Percentiles rank a stretch among this genome's conserved stretches.
Evolutionary conservation across 2,797 vertebrate genomes (phyloP).

Genomic region (Anisognathus igniventris): DNA sequence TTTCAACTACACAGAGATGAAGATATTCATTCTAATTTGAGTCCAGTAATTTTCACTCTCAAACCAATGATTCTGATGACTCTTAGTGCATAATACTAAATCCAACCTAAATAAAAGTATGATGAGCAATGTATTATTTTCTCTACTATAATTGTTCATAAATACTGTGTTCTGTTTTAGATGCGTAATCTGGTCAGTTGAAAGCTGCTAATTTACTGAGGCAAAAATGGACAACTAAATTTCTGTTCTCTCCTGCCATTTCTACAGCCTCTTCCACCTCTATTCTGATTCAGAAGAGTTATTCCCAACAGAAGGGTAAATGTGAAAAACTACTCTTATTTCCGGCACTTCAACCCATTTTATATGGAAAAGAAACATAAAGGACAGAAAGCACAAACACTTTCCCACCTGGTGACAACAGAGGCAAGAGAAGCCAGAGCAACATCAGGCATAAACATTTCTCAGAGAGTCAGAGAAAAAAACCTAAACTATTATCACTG

Average conservation of each 20-base stretch:
- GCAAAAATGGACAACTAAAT: background rate
- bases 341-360: background rate
- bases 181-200: accelerated
- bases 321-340: background rate
- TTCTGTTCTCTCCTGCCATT: background rate
- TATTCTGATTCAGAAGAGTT: background rate
- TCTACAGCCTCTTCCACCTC: background rate
- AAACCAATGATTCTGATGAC: background rate
- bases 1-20: background rate
- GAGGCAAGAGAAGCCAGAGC: background rate
- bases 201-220: background rate
- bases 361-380: background rate
- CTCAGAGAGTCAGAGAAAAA: background rate
- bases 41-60: background rate
- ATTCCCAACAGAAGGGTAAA: background rate
- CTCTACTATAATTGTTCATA: background rate
- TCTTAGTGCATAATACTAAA: background rate
- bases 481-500: background rate
- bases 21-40: background rate
- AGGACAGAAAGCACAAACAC: background rate
- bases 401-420: background rate
- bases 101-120: background rate
- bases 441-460: background rate
- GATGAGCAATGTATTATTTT: background rate
- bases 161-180: background rate